phyloP scores from a whole-genome alignment of 1,140 invertebrate species.

The Oryzaephilus surinamensis region DNA sequence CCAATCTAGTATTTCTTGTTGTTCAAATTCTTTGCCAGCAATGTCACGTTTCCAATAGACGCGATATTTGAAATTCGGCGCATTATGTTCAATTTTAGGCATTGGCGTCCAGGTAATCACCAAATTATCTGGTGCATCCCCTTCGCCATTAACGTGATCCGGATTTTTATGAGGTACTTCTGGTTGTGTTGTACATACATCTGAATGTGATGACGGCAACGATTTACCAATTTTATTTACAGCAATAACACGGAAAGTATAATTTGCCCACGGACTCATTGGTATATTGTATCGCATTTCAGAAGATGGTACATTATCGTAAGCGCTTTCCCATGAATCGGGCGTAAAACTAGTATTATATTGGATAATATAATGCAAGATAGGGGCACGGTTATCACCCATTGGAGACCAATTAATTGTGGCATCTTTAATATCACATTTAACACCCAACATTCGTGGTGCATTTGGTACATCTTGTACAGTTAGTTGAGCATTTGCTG shows the following conservation, averaged over 20 bases:
- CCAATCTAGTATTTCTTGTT: conserved; percentile 70
- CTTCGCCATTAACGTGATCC: conserved; percentile 84
- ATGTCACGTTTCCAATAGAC: conserved; percentile 79
- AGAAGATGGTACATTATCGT: conserved; percentile 65
- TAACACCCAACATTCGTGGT: conserved; percentile 56
- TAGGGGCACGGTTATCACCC: conserved; percentile 90
- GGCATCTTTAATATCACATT: conserved; percentile 61
- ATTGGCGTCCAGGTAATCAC: conserved; percentile 95
- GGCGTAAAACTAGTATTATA: conserved; percentile 92
- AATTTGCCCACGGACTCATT: conserved; percentile 90
- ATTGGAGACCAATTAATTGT: conserved; percentile 73
- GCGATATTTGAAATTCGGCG: conserved; percentile 82
- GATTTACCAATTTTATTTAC: conserved; percentile 90
- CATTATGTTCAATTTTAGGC: conserved; percentile 95
- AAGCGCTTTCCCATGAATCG: conserved; percentile 77
- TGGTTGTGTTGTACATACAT: conserved; percentile 74
- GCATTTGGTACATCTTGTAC: conserved; percentile 95
- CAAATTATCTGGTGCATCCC: conserved; percentile 78
- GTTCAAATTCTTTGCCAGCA: conserved; percentile 59
- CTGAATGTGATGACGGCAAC: conserved; percentile 67
- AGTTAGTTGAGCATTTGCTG: conserved; percentile 74
- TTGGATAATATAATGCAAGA: conserved; percentile 84
- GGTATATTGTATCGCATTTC: conserved; percentile 61
- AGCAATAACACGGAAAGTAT: conserved; percentile 91
- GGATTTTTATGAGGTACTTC: conserved; percentile 92